Evolutionary conservation across 2,888 invertebrate genomes (phyloP).

Genomic region (Cinara cedri): DNA sequence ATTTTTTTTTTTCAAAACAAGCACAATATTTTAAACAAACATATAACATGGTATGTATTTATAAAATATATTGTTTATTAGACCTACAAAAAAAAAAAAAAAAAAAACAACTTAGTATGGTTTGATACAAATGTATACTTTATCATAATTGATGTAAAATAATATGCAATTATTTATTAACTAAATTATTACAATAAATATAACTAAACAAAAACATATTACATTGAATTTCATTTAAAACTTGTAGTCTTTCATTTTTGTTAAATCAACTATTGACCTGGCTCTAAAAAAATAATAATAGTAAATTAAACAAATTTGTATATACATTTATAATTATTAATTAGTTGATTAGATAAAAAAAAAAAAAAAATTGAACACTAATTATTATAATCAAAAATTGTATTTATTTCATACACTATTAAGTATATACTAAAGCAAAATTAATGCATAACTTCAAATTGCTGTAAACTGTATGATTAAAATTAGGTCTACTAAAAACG

Average conservation of each 20-base stretch:
- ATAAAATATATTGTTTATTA: background rate
- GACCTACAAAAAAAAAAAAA: no score
- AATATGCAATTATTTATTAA: constrained; percentile 14
- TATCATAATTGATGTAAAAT: constrained; percentile 14
- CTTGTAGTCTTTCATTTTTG: background rate
- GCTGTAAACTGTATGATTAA: no score
- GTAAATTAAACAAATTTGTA: background rate
- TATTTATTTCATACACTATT: background rate
- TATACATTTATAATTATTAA: background rate
- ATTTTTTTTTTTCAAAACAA: no score
- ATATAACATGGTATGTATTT: background rate
- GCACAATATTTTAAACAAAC: background rate
- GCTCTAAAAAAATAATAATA: constrained; percentile 21
- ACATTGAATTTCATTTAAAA: constrained; percentile 11
- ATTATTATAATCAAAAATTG: no score
- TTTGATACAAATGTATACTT: background rate
- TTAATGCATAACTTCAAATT: no score
- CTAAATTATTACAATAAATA: background rate
- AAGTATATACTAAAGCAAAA: background rate
- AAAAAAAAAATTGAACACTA: background rate
- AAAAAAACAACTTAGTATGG: no score
- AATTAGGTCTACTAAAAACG: no score
- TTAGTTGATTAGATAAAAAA: background rate
- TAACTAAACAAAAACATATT: constrained; percentile 4
- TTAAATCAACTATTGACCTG: constrained; percentile 36